Percentiles rank a stretch among this genome's conserved stretches.
These are phyloP conservation scores for Glomeris maerens DNA, from an alignment of 1,140 invertebrate species.

Conservation along the genomic window DNA sequence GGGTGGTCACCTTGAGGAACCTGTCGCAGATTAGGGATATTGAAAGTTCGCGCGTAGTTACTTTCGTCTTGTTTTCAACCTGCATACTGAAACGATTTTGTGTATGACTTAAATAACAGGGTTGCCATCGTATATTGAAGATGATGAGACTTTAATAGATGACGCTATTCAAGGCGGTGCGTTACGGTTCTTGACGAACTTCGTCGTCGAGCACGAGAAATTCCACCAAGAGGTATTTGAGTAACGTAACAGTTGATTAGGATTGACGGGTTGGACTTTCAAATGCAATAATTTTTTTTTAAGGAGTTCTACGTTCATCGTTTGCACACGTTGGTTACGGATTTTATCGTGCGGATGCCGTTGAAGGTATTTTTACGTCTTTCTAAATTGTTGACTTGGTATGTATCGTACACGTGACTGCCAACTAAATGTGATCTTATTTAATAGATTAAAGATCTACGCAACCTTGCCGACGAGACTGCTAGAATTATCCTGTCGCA, in stretches of 20 bases:
- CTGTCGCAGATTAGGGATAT: conserved; percentile 34
- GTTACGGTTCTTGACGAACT: conserved; percentile 58
- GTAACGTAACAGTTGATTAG: not conserved
- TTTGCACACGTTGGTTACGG: conserved; percentile 71
- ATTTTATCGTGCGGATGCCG: conserved; percentile 87
- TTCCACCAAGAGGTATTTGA: conserved; percentile 51
- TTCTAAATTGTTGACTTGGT: not conserved
- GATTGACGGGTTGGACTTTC: not conserved
- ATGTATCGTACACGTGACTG: too few species aligned
- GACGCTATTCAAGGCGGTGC: conserved; percentile 61
- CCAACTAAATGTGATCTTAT: not conserved
- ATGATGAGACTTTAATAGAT: conserved; percentile 60
- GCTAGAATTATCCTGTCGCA: conserved; percentile 67
- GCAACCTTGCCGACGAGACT: conserved; percentile 73
- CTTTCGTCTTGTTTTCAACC: too few species aligned
- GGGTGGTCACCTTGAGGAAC: conserved; percentile 63
- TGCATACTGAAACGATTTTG: too few species aligned
- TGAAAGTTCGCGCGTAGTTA: not conserved
- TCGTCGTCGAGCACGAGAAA: conserved; percentile 51
- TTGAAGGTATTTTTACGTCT: conserved; percentile 43
- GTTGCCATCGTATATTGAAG: conserved; percentile 42
- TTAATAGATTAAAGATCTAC: conserved; percentile 50
- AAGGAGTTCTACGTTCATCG: conserved; percentile 63
- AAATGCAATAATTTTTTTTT: conserved; percentile 13
- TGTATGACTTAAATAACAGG: too few species aligned